phyloP scores from a whole-genome alignment of 2,888 invertebrate species.

The Tipula unca region DNA sequence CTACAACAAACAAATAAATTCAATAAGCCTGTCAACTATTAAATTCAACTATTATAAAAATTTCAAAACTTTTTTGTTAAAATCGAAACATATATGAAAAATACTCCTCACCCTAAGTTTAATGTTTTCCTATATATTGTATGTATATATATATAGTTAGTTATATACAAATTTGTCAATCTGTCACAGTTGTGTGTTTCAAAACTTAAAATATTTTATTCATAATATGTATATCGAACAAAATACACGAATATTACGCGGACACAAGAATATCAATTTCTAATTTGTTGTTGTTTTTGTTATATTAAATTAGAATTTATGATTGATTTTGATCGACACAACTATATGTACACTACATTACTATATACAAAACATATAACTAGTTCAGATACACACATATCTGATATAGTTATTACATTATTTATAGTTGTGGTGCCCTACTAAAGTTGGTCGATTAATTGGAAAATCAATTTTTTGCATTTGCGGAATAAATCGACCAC shows the following conservation, averaged over 20 bases:
- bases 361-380: neutral
- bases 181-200: neutral
- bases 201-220: neutral
- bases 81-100: neutral
- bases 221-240: neutral
- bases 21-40: neutral
- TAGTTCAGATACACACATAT: neutral
- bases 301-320: neutral
- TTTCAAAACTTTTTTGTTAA: neutral
- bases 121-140: no score
- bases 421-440: neutral
- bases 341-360: neutral
- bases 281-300: neutral
- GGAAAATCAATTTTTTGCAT: neutral
- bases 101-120: neutral
- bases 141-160: no score
- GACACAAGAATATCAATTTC: neutral
- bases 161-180: neutral
- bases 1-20: slow-evolving; percentile 3
- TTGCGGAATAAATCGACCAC: neutral
- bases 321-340: neutral
- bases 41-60: neutral
- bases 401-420: neutral
- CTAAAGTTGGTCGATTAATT: neutral
- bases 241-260: neutral